Evolutionary conservation across 2,888 invertebrate species (phyloP), one percentile per base, ranked within the genome.

Genomic region (Lissocephala sabroskyi): DNA sequence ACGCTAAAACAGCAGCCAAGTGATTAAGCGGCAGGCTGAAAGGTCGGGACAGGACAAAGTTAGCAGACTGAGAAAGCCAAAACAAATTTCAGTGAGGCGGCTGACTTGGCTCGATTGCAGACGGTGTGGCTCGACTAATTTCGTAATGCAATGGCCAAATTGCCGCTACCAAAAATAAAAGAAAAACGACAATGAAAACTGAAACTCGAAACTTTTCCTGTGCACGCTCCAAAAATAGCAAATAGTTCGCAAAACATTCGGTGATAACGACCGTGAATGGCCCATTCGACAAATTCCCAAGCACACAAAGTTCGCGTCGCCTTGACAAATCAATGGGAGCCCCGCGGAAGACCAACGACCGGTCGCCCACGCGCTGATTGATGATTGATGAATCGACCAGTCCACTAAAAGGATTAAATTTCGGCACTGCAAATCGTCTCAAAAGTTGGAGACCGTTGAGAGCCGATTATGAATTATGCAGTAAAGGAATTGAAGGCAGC

Each of bases 351-450:
- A 23, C 23, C 23, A 23, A n/a, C n/a, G 26, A 9, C 10, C 28
- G 14, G 11, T 1, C 29, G 32, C 35, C 30, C 30, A 19, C 18
- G 1, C n/a, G 7, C 23, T 23, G 23, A 23, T 23, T 3, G 23
- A 23, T 23, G 23, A 23, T 23, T 23, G 23, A 23, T 23, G 23
- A 7, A 23, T 7, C 7, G 23, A 23, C 4, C 23, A 23, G 3
- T 23, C 23, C 47, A 40, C 65, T 73, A 73, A 68, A 65, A 68
- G 67, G 74, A 68, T 68, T 68, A 65, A 68, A 65, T 73, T 73
- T n/a, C n/a, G 42, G 40, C 10, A 13, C 28, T 32, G 32, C 6
- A 56, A 56, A 50, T 41, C 48, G 43, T 46, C 32, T 33, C 14
- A 46, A 52, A 48, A 33, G 16, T 26, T 3, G 3, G 23, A 23